Conservation (phyloP, 2,888 invertebrate genomes). For the Agriopis aurantiaria region DNA sequence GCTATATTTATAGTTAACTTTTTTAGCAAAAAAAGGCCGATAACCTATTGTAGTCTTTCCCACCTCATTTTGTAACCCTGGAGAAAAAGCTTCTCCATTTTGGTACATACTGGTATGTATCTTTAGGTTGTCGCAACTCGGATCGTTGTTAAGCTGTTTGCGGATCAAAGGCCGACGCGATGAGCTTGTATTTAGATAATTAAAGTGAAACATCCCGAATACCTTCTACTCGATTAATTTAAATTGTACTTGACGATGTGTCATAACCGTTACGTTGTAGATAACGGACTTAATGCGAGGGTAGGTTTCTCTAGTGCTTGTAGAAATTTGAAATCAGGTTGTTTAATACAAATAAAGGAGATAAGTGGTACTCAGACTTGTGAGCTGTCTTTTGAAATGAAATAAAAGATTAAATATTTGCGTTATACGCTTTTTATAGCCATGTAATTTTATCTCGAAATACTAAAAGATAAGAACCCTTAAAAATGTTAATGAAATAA, state of each 20-base stretch:
- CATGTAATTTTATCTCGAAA: background rate
- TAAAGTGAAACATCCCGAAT: constrained; percentile 40
- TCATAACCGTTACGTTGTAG: constrained; percentile 29
- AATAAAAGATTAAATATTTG: background rate
- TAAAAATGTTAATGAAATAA: too few relatives aligned
- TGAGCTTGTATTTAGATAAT: constrained; percentile 48
- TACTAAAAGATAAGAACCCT: too few relatives aligned
- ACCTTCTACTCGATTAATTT: constrained; percentile 38
- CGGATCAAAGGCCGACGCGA: constrained; percentile 43
- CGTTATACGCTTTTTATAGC: background rate
- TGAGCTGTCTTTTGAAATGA: background rate
- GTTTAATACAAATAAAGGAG: constrained; percentile 6
- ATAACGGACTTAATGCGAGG: constrained; percentile 15
- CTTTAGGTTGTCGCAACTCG: constrained; percentile 25
- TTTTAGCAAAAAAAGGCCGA: too few relatives aligned
- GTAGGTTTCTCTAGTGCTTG: constrained; percentile 8
- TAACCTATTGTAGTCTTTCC: too few relatives aligned
- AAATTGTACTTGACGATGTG: constrained; percentile 30
- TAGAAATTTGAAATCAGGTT: background rate
- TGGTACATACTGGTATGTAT: background rate
- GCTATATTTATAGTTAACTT: too few relatives aligned
- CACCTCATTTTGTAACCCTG: too few relatives aligned
- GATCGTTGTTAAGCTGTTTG: constrained; percentile 38
- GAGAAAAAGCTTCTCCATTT: too few relatives aligned
- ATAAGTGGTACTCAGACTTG: constrained; percentile 1